Base-by-base conservation (phyloP, 2,113 vertebrate species). In the Uria aalge region DNA sequence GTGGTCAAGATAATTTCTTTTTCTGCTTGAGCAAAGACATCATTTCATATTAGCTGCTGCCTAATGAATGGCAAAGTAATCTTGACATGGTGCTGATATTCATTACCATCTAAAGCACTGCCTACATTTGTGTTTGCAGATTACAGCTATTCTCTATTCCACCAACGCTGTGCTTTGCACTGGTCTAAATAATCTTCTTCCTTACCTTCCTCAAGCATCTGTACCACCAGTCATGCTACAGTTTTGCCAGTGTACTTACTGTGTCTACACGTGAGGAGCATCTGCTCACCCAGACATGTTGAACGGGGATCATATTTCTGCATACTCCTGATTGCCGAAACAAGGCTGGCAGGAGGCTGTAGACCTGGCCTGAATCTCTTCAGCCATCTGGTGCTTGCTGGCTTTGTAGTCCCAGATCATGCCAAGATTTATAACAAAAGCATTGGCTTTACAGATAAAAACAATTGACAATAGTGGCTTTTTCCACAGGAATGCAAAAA, bases 341-440 rank as follows among this genome's bases (percentile, higher is more conserved):
- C 22, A 48, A 57, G 57, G 73, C 64, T 94, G 77, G 87, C 90
- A 92, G 64, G 52, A 72, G 26, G 16, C 69, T 91, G 36, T 11
- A 95, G 95, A 92, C 91, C 91, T 95, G 91, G 84, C 80, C 73
- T 81, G 83, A 84, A 81, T 84, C 52, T 85, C 52, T 81, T 92
- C 76, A 90, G 52, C 68, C 95, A 93, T 94, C 94, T 96, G 95
- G 83, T 92, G 73, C 40, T 78, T 78, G 52, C 56, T 94, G 76
- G 85, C 40, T 94, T 86, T 88, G 66, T 59, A 87, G 78, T 91
- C 64, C 40, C 64, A 81, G 68, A 81, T 76, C 71, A 50, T 2
- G 41, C 88, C 83, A 81, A 84, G 88, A 93, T 85, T 91, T 94
- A 82, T 79, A 96, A 92, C 92, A 94, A 86, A 91, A 91, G 52